Evolutionary conservation across 2,888 invertebrate genomes (phyloP).

Genomic region (Epiblema foenella): DNA sequence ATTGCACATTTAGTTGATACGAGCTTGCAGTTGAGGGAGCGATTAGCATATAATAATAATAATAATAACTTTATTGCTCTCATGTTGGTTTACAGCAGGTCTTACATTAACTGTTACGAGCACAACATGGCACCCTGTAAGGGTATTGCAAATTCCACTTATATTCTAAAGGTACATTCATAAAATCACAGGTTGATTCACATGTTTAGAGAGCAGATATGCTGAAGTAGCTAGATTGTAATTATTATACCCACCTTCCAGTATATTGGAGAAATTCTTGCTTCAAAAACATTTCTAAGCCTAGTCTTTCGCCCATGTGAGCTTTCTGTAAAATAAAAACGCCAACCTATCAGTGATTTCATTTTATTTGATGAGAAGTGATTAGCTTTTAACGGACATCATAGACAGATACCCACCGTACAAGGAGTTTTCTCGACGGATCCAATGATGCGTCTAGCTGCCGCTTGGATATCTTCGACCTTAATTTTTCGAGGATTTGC

Average conservation of each 20-base stretch:
- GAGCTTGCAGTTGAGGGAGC: no score
- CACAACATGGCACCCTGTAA: no score
- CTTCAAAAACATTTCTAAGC: conserved; percentile 95
- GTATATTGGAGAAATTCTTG: conserved; percentile 96
- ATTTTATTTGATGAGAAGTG: neutral
- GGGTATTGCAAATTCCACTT: no score
- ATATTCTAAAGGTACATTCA: no score
- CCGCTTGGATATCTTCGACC: conserved; percentile 87
- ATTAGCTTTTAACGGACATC: neutral
- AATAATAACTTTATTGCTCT: no score
- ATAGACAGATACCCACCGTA: conserved; percentile 54
- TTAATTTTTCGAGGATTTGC: conserved; percentile 77
- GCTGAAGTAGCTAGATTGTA: no score
- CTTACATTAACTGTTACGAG: no score
- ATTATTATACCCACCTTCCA: conserved; percentile 88
- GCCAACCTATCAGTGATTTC: neutral
- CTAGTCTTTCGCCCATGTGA: conserved; percentile 89
- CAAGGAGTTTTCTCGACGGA: conserved; percentile 87
- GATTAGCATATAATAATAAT: no score
- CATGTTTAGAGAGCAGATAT: no score
- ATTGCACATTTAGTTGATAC: no score
- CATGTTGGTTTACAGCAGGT: no score
- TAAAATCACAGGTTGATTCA: no score
- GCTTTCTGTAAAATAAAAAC: conserved; percentile 87
- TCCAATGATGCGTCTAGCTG: conserved; percentile 87